Evolutionary conservation across 2,797 vertebrate species (phyloP).

Genomic region (Eremophila alpestris): DNA sequence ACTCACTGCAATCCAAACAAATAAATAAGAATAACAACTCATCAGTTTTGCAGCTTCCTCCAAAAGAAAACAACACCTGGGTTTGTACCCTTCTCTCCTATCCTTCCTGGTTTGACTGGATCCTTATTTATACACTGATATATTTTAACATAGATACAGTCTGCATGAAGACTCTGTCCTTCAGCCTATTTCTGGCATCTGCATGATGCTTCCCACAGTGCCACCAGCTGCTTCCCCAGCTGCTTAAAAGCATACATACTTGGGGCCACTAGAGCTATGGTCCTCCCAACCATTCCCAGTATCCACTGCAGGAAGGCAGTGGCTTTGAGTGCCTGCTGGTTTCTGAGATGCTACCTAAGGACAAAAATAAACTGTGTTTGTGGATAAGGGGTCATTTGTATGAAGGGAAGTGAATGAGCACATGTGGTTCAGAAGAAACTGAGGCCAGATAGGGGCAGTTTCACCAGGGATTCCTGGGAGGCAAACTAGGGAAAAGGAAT

Average conservation of each 20-base stretch:
- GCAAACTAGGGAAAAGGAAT: background rate
- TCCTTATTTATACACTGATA: background rate
- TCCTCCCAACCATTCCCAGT: background rate
- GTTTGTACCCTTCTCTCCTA: background rate
- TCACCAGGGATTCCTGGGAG: background rate
- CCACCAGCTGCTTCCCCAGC: constrained; percentile 19
- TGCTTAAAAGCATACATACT: background rate
- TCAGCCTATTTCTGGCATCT: background rate
- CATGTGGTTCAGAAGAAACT: background rate
- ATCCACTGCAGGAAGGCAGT: background rate
- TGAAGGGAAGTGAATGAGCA: background rate
- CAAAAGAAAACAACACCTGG: background rate
- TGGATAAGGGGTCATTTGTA: background rate
- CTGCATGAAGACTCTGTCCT: background rate
- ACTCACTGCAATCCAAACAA: background rate
- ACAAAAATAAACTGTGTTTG: background rate
- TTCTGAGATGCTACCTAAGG: background rate
- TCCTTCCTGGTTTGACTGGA: background rate
- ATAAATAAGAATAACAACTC: background rate
- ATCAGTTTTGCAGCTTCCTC: background rate
- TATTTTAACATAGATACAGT: background rate
- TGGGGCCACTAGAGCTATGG: background rate
- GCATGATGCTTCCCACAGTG: background rate
- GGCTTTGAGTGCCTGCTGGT: background rate
- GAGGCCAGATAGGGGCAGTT: background rate